Percentiles rank a stretch among this genome's conserved stretches.
These are phyloP conservation scores for Muscidifurax raptorellus DNA, from an alignment of 1,140 invertebrate species.

Conservation along the genomic window DNA sequence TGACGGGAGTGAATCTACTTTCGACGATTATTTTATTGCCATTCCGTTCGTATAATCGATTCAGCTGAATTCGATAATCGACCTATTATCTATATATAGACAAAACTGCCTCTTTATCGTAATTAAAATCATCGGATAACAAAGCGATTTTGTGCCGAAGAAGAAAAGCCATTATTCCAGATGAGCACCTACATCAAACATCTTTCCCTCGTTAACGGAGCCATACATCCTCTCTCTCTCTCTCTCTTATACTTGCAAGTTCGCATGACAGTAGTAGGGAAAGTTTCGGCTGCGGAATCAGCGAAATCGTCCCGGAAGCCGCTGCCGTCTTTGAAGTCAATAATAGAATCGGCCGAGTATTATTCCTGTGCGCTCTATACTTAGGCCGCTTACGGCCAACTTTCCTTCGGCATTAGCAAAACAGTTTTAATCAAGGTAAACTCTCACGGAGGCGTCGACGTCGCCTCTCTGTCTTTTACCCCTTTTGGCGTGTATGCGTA, in stretches of 20 bases:
- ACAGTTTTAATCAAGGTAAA: slow-evolving; percentile 60
- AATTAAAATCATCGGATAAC: background rate
- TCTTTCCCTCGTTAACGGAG: background rate
- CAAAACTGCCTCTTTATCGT: background rate
- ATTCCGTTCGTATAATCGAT: too few species aligned
- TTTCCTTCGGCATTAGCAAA: slow-evolving; percentile 53
- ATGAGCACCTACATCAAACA: background rate
- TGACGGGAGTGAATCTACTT: too few species aligned
- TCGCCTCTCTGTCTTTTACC: background rate
- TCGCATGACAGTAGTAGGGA: background rate
- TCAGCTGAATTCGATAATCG: background rate
- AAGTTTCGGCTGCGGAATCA: background rate
- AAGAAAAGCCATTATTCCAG: background rate
- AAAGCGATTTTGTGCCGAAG: background rate
- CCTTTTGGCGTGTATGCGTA: background rate
- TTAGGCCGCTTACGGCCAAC: background rate
- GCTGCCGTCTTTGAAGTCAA: slow-evolving; percentile 9
- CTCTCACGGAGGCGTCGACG: slow-evolving; percentile 6
- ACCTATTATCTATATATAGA: too few species aligned
- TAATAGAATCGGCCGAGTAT: background rate
- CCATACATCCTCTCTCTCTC: background rate
- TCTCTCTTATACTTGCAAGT: background rate
- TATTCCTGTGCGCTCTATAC: background rate
- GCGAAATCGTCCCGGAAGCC: slow-evolving; percentile 1
- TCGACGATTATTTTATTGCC: too few species aligned